These are phyloP conservation scores for Ceyx margarethae DNA, from an alignment of 2,113 vertebrate genomes.

Conservation along the genomic window DNA sequence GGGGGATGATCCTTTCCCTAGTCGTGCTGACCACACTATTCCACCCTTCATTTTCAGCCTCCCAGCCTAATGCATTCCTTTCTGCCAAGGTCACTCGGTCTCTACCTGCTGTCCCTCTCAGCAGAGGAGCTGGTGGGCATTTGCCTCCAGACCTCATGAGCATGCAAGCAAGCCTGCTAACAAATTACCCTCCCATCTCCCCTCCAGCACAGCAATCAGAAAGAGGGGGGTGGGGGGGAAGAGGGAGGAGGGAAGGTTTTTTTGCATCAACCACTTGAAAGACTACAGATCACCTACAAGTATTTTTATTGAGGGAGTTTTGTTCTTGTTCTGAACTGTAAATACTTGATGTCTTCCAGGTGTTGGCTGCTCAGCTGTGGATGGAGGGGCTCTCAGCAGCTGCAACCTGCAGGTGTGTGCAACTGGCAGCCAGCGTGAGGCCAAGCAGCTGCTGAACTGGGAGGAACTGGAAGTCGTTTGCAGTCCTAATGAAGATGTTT, in stretches of 20 bases:
- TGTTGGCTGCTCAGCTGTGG: conserved; percentile 54
- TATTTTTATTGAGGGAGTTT: conserved; percentile 55
- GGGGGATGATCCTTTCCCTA: not conserved
- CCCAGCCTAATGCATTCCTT: not conserved
- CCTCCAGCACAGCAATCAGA: not conserved
- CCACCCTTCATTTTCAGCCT: not conserved
- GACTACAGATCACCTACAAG: conserved; percentile 42
- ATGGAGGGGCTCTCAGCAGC: conserved; percentile 25
- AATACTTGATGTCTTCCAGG: conserved; percentile 73
- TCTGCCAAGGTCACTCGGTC: not conserved
- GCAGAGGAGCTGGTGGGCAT: not conserved
- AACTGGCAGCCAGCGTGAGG: not conserved
- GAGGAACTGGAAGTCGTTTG: not conserved
- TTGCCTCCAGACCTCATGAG: not conserved
- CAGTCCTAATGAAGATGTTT: not conserved
- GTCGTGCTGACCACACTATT: not conserved
- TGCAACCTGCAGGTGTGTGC: conserved; percentile 12
- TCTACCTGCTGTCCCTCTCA: not conserved
- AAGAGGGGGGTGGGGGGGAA: not conserved
- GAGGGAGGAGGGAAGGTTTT: not conserved
- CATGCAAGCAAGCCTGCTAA: not conserved
- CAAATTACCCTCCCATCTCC: not conserved
- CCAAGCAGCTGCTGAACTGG: not conserved
- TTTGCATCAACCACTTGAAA: conserved; percentile 26
- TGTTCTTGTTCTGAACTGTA: not conserved